Conservation (phyloP, 2,888 invertebrate species). For the Microchrysa polita region DNA sequence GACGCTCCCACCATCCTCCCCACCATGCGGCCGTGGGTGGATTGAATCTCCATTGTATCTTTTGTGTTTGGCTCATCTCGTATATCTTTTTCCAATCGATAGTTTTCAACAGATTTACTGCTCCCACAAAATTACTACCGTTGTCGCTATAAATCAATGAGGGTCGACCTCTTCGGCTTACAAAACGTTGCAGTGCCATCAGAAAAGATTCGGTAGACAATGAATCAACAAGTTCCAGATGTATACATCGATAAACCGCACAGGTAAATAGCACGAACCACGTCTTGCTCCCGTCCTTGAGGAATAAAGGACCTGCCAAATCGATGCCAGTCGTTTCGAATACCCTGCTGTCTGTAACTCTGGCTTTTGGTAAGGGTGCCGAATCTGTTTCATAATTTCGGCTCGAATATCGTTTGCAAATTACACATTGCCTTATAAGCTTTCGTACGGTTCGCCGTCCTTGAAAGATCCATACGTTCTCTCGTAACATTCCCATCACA, state of each 20-base stretch:
- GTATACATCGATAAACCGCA: conserved; percentile 22
- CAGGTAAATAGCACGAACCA: conserved; percentile 35
- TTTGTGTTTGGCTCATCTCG: conserved; percentile 53
- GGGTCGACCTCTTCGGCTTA: not conserved
- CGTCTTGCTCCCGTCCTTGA: not conserved
- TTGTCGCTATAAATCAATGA: conserved; percentile 20
- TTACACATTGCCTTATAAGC: conserved; percentile 49
- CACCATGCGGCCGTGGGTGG: conserved; percentile 62
- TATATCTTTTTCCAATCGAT: conserved; percentile 32
- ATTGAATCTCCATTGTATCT: conserved; percentile 54
- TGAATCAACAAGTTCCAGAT: conserved; percentile 23
- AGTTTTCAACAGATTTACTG: conserved; percentile 17
- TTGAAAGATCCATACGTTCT: conserved; percentile 53
- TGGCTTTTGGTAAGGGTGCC: conserved; percentile 5
- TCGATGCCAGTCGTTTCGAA: conserved; percentile 33
- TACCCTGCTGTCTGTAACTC: conserved; percentile 27
- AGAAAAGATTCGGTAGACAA: conserved; percentile 8
- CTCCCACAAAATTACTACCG: conserved; percentile 20
- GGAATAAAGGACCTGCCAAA: conserved; percentile 26
- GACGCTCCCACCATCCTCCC: conserved; percentile 63
- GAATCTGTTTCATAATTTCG: not conserved
- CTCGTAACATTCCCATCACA: conserved; percentile 50
- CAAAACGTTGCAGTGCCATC: not conserved
- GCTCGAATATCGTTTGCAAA: conserved; percentile 47
- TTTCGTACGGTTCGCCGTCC: conserved; percentile 50